Percentiles rank a stretch among this genome's conserved stretches.
Conservation (phyloP, 2,888 invertebrate species). For the Caenorhabditis panamensis region DNA sequence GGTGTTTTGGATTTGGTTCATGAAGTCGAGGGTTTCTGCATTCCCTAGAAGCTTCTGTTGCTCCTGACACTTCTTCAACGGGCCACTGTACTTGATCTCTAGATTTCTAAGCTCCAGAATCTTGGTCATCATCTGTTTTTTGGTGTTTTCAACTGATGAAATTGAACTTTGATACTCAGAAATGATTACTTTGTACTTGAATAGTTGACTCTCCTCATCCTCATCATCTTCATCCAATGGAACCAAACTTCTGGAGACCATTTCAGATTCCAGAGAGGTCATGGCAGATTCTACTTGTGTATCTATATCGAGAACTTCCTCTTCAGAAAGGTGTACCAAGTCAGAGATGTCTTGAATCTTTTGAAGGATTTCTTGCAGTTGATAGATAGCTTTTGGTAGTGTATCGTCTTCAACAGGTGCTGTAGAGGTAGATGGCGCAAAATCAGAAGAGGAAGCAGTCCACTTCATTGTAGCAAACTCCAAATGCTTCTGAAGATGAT, state of each 20-base stretch:
- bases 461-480: no score
- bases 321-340: no score
- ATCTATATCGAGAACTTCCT: no score
- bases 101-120: not conserved
- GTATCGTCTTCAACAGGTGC: no score
- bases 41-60: not conserved
- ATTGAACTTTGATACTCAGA: not conserved
- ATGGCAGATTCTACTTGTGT: not conserved
- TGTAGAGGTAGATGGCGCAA: no score
- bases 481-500: no score
- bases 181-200: not conserved
- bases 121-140: not conserved
- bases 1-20: not conserved
- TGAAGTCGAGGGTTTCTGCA: not conserved
- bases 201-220: no score
- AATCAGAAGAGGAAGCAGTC: no score
- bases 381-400: no score
- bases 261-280: not conserved
- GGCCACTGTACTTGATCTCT: not conserved
- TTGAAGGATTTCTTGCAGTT: no score
- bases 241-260: not conserved
- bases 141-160: not conserved
- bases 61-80: not conserved
- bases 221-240: not conserved
- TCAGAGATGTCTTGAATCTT: no score